phyloP scores from a whole-genome alignment of 2,113 vertebrate species.

The Tachuris rubrigastra region DNA sequence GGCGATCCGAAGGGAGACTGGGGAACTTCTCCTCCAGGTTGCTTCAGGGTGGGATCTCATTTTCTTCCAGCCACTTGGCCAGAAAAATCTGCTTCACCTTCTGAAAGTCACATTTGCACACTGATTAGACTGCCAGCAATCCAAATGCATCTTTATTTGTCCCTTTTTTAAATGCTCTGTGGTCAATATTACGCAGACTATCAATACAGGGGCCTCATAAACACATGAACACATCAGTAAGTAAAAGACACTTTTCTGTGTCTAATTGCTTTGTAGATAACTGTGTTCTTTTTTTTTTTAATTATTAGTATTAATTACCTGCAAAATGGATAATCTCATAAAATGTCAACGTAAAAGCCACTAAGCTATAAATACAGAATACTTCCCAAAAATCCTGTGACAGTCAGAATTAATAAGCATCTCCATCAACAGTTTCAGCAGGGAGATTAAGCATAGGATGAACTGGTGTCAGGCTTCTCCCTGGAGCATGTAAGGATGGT shows the following conservation, averaged over 20 bases:
- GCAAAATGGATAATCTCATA: background rate
- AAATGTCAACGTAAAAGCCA: background rate
- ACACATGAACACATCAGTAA: background rate
- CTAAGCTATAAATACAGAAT: background rate
- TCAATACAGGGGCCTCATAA: background rate
- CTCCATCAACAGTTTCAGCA: background rate
- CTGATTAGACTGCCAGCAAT: background rate
- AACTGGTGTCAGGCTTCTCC: background rate
- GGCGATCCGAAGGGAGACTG: background rate
- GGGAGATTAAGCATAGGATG: background rate
- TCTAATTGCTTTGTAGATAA: background rate
- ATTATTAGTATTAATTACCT: slow-evolving; percentile 6
- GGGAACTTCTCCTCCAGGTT: background rate
- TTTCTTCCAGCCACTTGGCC: background rate
- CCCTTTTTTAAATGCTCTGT: background rate
- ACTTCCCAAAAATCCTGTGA: background rate
- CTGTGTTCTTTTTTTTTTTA: background rate
- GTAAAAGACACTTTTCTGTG: background rate
- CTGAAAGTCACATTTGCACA: background rate
- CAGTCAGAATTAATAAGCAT: slow-evolving; percentile 13
- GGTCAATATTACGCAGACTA: background rate
- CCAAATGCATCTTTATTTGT: background rate
- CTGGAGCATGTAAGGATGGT: background rate
- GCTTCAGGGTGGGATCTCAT: background rate
- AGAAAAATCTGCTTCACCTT: background rate